Evolutionary conservation across 2,888 invertebrate species (phyloP).

Genomic region (Clivina fossor): DNA sequence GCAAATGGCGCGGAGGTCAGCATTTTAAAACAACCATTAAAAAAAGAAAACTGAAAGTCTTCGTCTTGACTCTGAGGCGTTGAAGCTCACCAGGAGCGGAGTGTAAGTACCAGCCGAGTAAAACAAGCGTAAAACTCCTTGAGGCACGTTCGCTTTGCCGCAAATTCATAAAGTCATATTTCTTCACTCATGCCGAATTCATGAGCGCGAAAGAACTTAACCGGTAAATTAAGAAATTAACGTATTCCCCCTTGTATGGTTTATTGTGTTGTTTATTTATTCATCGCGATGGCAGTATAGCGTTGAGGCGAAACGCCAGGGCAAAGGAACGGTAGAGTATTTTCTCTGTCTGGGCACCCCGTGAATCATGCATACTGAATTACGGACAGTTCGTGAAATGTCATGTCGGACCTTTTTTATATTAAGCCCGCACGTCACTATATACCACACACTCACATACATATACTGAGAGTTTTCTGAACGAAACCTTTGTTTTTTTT

Average conservation of each 20-base stretch:
- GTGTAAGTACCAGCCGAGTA: too few relatives aligned
- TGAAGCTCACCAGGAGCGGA: too few relatives aligned
- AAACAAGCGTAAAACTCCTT: too few relatives aligned
- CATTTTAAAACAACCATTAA: too few relatives aligned
- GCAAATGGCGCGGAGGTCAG: too few relatives aligned
- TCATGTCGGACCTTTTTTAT: constrained; percentile 47
- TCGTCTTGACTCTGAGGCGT: too few relatives aligned
- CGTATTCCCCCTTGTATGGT: constrained; percentile 55
- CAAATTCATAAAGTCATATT: constrained; percentile 47
- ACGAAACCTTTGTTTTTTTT: constrained; percentile 33
- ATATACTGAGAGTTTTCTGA: too few relatives aligned
- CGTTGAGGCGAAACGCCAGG: not conserved
- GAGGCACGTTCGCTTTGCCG: too few relatives aligned
- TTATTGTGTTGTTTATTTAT: constrained; percentile 53
- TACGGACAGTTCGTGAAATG: constrained; percentile 50
- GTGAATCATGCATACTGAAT: constrained; percentile 53
- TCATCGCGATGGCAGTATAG: constrained; percentile 40
- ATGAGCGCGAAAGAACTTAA: constrained; percentile 37
- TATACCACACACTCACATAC: constrained; percentile 36
- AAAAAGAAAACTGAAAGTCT: too few relatives aligned
- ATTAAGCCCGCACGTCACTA: constrained; percentile 38
- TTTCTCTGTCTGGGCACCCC: constrained; percentile 21
- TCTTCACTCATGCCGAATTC: constrained; percentile 32
- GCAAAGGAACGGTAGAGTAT: too few relatives aligned
- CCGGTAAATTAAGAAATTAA: constrained; percentile 53